Evolutionary conservation across 2,888 invertebrate genomes (phyloP).

Genomic region (Apamea epomidion): DNA sequence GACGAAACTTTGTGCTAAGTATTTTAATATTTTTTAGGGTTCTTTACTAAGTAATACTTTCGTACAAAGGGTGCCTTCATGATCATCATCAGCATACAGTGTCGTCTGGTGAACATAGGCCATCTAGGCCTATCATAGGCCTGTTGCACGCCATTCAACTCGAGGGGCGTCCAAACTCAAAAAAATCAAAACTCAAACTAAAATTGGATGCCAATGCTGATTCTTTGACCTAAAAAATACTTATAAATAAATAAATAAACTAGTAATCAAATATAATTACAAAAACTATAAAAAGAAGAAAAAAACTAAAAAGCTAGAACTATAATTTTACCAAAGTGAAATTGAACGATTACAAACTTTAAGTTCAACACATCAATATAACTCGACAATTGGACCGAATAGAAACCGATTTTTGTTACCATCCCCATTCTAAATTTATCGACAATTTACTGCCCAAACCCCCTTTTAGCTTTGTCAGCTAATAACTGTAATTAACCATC

Average conservation of each 20-base stretch:
- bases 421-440: neutral
- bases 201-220: too few species aligned
- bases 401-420: neutral
- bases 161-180: too few species aligned
- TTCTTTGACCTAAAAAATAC: too few species aligned
- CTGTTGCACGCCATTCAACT: neutral
- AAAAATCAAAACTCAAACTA: too few species aligned
- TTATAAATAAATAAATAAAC: too few species aligned
- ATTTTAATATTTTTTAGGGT: slow-evolving; percentile 27
- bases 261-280: too few species aligned
- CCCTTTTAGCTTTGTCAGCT: too few species aligned
- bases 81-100: neutral
- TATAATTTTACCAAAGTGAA: too few species aligned
- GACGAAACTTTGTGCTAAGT: slow-evolving; percentile 34
- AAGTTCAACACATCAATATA: neutral
- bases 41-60: neutral
- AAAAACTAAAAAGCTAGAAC: too few species aligned
- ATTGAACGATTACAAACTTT: neutral
- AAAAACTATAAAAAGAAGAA: too few species aligned
- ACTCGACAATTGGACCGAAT: neutral
- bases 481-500: neutral
- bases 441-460: neutral
- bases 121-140: too few species aligned
- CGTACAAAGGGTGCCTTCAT: neutral
- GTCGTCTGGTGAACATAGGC: neutral